phyloP scores from a whole-genome alignment of 2,113 vertebrate species.

The Riparia riparia region DNA sequence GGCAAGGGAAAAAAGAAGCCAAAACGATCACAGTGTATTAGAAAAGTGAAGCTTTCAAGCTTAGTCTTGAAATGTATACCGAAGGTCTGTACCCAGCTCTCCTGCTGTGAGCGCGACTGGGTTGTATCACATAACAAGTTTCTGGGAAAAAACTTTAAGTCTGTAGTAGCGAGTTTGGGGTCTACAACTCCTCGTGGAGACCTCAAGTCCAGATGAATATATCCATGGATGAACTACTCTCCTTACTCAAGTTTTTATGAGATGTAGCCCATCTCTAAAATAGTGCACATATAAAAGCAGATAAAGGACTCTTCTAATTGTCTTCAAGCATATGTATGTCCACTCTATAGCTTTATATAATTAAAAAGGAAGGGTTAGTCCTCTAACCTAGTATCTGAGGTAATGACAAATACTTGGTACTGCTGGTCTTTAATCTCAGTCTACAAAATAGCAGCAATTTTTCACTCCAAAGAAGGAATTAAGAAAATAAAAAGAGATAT shows the following conservation, averaged over 20 bases:
- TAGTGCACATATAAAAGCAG: neutral
- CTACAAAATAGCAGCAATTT: neutral
- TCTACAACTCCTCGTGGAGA: neutral
- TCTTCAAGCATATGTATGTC: neutral
- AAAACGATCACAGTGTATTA: too few relatives aligned
- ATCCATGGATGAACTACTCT: neutral
- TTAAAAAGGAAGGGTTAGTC: neutral
- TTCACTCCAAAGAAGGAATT: neutral
- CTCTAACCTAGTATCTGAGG: neutral
- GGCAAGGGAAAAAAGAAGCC: too few relatives aligned
- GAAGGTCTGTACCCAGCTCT: fast-evolving
- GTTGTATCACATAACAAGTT: neutral
- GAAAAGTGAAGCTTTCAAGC: neutral
- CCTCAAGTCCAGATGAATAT: neutral
- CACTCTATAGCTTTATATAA: fast-evolving
- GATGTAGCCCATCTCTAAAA: neutral
- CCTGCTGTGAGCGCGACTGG: neutral
- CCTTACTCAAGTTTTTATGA: neutral
- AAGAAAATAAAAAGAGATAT: neutral
- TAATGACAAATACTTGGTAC: neutral
- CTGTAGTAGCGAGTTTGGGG: neutral
- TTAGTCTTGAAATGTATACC: neutral
- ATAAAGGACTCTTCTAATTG: neutral
- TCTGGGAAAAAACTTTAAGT: neutral
- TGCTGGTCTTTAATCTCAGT: neutral